Evolutionary conservation across 2,888 invertebrate species (phyloP).

Genomic region (Dicyrtoma fusca): DNA sequence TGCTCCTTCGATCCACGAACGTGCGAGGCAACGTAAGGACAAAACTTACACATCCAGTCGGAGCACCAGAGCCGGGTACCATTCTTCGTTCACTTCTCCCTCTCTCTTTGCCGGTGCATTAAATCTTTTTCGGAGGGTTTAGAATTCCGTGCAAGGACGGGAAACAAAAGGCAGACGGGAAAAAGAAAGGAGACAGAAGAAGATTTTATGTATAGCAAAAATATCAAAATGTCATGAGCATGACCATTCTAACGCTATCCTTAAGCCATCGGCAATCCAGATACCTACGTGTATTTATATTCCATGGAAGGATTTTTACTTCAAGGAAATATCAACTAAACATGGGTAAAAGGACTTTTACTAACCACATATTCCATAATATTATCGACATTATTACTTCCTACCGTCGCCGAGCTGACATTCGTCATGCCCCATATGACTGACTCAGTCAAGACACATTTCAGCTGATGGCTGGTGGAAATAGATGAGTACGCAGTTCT

Average conservation of each 20-base stretch:
- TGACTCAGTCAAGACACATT: no score
- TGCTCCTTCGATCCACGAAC: constrained; percentile 38
- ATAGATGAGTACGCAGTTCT: no score
- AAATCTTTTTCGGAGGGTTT: constrained; percentile 26
- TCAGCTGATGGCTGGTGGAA: no score
- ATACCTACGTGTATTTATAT: no score
- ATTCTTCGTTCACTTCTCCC: constrained; percentile 14
- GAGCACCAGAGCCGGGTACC: constrained; percentile 21
- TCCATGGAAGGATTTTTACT: no score
- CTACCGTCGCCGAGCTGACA: no score
- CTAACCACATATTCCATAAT: no score
- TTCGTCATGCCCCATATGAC: no score
- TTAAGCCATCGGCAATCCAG: neutral
- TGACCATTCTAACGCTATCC: neutral
- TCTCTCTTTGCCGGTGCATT: constrained; percentile 26
- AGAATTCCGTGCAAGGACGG: constrained; percentile 3
- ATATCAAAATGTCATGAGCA: constrained; percentile 3
- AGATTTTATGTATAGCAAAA: constrained; percentile 7
- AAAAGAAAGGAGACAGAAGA: constrained; percentile 11
- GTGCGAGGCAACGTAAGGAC: constrained; percentile 30
- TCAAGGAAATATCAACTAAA: no score
- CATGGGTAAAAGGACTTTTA: no score
- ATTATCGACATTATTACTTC: no score
- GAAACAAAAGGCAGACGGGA: neutral
- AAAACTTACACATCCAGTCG: neutral